Conservation (phyloP, 1,140 invertebrate genomes). For the Triops cancriformis region DNA sequence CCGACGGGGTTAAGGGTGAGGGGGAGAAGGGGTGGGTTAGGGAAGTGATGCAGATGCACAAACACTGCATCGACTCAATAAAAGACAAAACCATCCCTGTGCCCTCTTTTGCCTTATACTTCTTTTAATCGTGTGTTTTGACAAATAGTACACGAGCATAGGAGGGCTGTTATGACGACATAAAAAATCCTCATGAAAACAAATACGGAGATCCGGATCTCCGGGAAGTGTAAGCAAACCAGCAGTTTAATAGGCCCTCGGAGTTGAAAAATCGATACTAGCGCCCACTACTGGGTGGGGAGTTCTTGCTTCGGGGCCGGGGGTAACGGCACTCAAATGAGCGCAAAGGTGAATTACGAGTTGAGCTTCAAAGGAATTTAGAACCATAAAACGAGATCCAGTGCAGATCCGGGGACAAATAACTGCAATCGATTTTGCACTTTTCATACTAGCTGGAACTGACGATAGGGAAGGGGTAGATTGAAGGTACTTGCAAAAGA, state of each 20-base stretch:
- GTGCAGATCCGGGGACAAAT: no score
- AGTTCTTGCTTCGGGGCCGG: background rate
- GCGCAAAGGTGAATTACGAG: no score
- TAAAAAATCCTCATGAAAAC: slow-evolving; percentile 1
- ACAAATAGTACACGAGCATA: background rate
- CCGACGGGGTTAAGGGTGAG: background rate
- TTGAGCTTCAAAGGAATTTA: background rate
- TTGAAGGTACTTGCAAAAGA: no score
- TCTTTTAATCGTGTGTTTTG: background rate
- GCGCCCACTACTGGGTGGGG: background rate
- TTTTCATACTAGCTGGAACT: no score
- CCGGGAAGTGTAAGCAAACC: background rate
- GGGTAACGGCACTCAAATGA: no score
- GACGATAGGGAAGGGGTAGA: no score
- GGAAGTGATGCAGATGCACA: background rate
- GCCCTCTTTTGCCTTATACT: background rate
- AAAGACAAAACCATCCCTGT: background rate
- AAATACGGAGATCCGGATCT: background rate
- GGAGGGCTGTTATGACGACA: background rate
- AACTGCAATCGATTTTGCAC: no score
- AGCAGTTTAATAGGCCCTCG: background rate
- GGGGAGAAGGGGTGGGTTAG: background rate
- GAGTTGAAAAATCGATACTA: slow-evolving; percentile 3
- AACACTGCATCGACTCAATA: background rate
- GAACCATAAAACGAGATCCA: no score